These are phyloP conservation scores for Ptychochromis oligacanthus DNA, from an alignment of 2,113 vertebrate genomes.

Conservation along the genomic window DNA sequence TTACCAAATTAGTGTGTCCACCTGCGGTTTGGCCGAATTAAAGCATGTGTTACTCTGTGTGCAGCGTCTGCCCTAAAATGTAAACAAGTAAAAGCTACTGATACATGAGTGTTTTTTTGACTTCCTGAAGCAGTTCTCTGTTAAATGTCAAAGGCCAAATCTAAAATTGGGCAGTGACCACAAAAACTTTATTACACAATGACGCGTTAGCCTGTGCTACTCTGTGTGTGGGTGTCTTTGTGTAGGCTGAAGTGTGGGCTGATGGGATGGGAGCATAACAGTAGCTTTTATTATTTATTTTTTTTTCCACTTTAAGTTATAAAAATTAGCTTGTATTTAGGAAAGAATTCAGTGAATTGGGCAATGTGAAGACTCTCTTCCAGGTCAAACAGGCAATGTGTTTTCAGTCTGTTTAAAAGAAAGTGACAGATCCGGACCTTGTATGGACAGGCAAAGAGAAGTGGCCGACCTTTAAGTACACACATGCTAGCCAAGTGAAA, in stretches of 20 bases:
- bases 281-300: constrained; percentile 12
- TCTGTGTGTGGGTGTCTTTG: constrained; percentile 17
- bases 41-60: not conserved
- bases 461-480: not conserved
- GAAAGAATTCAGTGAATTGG: not conserved
- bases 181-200: constrained; percentile 41
- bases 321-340: not conserved
- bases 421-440: constrained; percentile 64
- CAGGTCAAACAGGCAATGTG: constrained; percentile 24
- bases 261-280: not conserved
- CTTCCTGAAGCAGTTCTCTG: constrained; percentile 56
- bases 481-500: not conserved
- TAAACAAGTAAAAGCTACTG: not conserved
- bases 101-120: constrained; percentile 15
- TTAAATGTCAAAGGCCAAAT: constrained; percentile 69
- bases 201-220: not conserved
- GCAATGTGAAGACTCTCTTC: not conserved
- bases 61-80: not conserved
- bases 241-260: constrained; percentile 40
- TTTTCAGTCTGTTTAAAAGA: constrained; percentile 68
- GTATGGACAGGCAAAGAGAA: constrained; percentile 57
- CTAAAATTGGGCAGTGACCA: constrained; percentile 41
- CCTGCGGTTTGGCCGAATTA: not conserved
- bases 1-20: not conserved
- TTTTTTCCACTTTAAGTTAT: constrained; percentile 20